Percentiles rank a stretch among this genome's conserved stretches.
Conservation (phyloP, 1,140 invertebrate genomes). For the Hylaeus anthracinus region DNA sequence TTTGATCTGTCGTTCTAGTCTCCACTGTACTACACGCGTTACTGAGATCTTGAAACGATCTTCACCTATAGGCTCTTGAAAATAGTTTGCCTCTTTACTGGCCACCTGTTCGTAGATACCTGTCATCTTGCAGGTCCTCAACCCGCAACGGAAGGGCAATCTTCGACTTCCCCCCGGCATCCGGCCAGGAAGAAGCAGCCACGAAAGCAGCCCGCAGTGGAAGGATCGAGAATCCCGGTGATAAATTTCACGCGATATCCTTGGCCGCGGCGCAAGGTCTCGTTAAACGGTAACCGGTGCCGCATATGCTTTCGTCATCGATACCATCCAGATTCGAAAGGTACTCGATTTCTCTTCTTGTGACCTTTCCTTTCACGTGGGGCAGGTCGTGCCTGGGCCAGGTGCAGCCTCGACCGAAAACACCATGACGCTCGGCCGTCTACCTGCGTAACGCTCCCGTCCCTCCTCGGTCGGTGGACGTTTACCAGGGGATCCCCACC, state of each 20-base stretch:
- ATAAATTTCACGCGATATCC: slow-evolving; percentile 54
- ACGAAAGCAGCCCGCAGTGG: too few relatives aligned
- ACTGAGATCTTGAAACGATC: too few relatives aligned
- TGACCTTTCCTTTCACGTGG: slow-evolving; percentile 66
- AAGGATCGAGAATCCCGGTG: not conserved
- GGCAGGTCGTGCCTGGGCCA: slow-evolving; percentile 64
- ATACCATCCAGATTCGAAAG: slow-evolving; percentile 48
- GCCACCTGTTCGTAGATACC: too few relatives aligned
- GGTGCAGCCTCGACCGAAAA: slow-evolving; percentile 54
- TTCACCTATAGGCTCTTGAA: too few relatives aligned
- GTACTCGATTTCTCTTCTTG: slow-evolving; percentile 56
- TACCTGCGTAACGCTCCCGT: slow-evolving; percentile 30
- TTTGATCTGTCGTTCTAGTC: too few relatives aligned
- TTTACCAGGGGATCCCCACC: not conserved
- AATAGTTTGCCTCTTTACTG: too few relatives aligned
- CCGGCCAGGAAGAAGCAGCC: too few relatives aligned
- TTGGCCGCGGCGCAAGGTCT: slow-evolving; percentile 59
- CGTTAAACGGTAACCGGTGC: slow-evolving; percentile 23
- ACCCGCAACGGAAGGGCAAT: too few relatives aligned
- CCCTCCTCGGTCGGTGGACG: slow-evolving; percentile 11
- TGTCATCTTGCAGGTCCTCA: too few relatives aligned
- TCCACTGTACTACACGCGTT: too few relatives aligned
- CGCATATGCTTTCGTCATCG: slow-evolving; percentile 49
- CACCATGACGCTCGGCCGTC: slow-evolving; percentile 22
- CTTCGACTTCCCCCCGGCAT: too few relatives aligned